These are phyloP conservation scores for Mugil cephalus DNA, from an alignment of 2,113 vertebrate genomes.

Conservation along the genomic window DNA sequence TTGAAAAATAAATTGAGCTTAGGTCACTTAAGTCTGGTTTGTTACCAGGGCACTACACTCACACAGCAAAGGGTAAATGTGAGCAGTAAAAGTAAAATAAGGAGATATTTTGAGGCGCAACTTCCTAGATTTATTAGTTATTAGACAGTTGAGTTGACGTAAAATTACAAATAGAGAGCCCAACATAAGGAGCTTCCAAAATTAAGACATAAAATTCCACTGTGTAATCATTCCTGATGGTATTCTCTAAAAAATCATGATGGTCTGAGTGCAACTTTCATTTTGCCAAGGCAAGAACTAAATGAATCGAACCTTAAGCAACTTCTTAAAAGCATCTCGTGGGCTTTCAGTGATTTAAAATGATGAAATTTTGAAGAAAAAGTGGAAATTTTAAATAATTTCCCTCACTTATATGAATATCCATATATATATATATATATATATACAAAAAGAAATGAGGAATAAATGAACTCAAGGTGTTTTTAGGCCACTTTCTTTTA, in stretches of 20 bases:
- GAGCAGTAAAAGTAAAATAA: neutral
- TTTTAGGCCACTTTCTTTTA: constrained; percentile 23
- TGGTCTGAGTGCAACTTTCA: constrained; percentile 5
- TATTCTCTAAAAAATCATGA: neutral
- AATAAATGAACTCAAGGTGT: neutral
- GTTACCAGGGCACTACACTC: neutral
- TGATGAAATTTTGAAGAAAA: neutral
- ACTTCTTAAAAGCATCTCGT: neutral
- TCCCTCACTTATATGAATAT: neutral
- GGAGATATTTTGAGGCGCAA: neutral
- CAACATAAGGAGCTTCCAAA: neutral
- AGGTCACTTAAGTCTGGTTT: no score
- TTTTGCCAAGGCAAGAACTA: neutral
- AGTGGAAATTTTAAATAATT: neutral
- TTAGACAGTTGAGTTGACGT: neutral
- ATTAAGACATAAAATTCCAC: neutral
- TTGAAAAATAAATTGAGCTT: no score
- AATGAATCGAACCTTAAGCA: constrained; percentile 9
- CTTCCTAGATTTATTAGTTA: neutral
- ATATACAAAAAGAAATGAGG: neutral
- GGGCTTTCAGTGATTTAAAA: constrained; percentile 9
- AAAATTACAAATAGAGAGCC: neutral
- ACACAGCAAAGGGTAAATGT: neutral
- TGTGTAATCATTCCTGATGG: neutral
- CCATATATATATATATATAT: no score